Evolutionary conservation across 2,797 vertebrate genomes (phyloP), one percentile per base, ranked within the genome.

Genomic region (Sebastes oblongus): DNA sequence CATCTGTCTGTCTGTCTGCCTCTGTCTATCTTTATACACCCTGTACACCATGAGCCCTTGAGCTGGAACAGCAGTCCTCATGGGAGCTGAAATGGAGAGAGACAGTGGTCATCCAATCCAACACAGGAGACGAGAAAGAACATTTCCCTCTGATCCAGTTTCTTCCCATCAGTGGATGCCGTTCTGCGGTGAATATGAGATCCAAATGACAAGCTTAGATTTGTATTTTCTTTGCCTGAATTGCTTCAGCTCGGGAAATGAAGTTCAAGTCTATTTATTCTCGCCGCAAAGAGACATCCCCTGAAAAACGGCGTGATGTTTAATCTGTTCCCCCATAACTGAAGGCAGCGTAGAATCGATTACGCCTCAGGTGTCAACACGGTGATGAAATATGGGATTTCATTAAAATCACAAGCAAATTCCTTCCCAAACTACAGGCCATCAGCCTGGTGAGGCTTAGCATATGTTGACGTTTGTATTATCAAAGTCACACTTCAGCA

Each of bases 401-500:
- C 59, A 83, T 91, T 86, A 77, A 90, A 91, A 78, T 75, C 74
- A 55, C 70, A 32, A 14, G 54, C 68, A 75, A 76, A 83, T 74
- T 70, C 81, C 46, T 50, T 8, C 72, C 5, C 71, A 75, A 84
- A 90, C 69, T 66, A 74, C 73, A 78, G 74, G 61, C 72, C 74
- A 74, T 83, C 75, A 82, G 77, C 80, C 73, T 32, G 16, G 72
- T 66, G 74, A 87, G 83, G 85, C 78, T 60, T 61, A 86, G 82
- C 64, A 34, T 70, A 78, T 81, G 86, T 92, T 92, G 78, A 87
- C 75, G 66, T 88, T 86, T 85, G 88, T 70, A 67, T 89, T 88
- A 90, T 91, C 84, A 86, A 85, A 90, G 86, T 83, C 87, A 85
- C 79, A 85, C 80, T 84, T 24, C 20, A 60, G 67, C 65, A 67